Conservation (phyloP, 2,113 vertebrate genomes). For the Chaetodon auriga region DNA sequence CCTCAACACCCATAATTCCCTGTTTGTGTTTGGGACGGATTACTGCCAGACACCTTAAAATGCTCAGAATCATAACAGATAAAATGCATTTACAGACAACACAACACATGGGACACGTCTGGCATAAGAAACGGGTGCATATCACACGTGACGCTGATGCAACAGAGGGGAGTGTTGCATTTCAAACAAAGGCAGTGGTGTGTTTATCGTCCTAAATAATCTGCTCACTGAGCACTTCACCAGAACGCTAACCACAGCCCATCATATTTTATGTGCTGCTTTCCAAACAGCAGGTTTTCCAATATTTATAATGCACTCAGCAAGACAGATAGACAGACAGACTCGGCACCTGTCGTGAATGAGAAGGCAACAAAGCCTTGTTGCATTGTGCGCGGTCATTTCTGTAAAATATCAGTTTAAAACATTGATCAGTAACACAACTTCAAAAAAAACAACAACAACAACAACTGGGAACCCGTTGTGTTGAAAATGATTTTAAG, state of each 20-base stretch:
- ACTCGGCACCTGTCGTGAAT: slow-evolving; percentile 20
- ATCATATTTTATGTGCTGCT: slow-evolving; percentile 13
- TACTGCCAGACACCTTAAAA: background rate
- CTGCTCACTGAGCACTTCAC: slow-evolving; percentile 49
- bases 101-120: background rate
- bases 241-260: slow-evolving; percentile 27
- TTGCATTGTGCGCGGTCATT: background rate
- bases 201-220: slow-evolving; percentile 57
- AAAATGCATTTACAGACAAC: slow-evolving; percentile 44
- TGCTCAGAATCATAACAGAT: slow-evolving; percentile 33
- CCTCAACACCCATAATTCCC: background rate
- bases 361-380: background rate
- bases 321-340: background rate
- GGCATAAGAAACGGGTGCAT: slow-evolving; percentile 1
- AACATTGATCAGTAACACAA: slow-evolving; percentile 11
- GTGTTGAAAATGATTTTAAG: background rate
- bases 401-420: background rate
- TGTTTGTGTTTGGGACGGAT: slow-evolving; percentile 39
- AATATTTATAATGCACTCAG: slow-evolving; percentile 20
- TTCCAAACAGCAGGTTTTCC: slow-evolving; percentile 24
- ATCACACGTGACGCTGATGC: slow-evolving; percentile 25
- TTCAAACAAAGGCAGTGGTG: slow-evolving; percentile 42
- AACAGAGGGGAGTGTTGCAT: slow-evolving; percentile 45
- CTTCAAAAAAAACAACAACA: background rate
- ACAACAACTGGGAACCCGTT: background rate